Conservation (phyloP, 2,888 invertebrate species). For the Archips crataeganus region DNA sequence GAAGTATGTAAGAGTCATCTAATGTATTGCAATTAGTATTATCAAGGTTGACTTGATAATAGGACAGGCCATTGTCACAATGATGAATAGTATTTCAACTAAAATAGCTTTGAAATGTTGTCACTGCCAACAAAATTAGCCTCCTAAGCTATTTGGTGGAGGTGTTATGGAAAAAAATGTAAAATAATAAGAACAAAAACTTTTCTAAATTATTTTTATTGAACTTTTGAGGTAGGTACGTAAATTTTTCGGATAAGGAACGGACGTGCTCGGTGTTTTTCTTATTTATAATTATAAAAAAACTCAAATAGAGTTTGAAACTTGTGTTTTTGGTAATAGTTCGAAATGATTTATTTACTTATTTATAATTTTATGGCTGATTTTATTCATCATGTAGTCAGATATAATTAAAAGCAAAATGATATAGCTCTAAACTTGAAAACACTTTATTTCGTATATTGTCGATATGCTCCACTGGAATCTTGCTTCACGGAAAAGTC, state of each 20-base stretch:
- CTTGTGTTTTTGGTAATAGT: too few species aligned
- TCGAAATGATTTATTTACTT: too few species aligned
- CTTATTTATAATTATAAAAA: too few species aligned
- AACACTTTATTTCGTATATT: constrained; percentile 61
- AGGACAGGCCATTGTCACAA: not conserved
- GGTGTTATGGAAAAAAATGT: too few species aligned
- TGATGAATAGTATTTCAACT: not conserved
- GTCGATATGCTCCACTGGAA: constrained; percentile 82
- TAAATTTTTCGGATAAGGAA: too few species aligned
- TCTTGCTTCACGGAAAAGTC: constrained; percentile 63
- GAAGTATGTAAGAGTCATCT: constrained; percentile 2
- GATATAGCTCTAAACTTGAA: constrained; percentile 31
- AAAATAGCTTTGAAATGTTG: not conserved
- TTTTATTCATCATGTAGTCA: constrained; percentile 11
- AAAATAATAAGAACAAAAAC: too few species aligned
- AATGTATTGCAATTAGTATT: constrained; percentile 10
- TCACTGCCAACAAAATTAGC: not conserved
- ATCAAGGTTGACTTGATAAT: constrained; percentile 5
- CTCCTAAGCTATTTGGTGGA: not conserved
- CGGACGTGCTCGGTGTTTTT: too few species aligned
- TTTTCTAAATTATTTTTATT: too few species aligned
- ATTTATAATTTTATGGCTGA: not conserved
- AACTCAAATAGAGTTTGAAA: too few species aligned
- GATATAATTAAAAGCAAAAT: constrained; percentile 20
- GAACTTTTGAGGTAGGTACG: too few species aligned